Percentiles rank a stretch among this genome's conserved stretches.
These are phyloP conservation scores for Vultur gryphus DNA, from an alignment of 2,797 vertebrate species.

Conservation along the genomic window DNA sequence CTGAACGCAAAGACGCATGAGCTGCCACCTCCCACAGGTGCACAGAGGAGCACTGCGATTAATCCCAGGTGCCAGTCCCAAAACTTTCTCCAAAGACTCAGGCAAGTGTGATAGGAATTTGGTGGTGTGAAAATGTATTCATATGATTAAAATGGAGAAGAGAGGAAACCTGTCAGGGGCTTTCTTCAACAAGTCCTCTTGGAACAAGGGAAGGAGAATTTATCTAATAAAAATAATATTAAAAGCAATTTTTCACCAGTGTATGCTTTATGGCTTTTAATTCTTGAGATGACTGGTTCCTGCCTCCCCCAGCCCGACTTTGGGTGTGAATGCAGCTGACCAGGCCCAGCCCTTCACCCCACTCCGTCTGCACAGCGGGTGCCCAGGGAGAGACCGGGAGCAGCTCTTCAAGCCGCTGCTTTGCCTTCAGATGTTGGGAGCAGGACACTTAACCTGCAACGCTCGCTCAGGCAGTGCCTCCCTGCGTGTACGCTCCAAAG, in stretches of 20 bases:
- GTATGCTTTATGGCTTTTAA: background rate
- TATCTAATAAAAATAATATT: background rate
- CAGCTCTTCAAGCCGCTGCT: background rate
- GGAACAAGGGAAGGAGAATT: background rate
- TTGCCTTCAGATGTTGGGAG: background rate
- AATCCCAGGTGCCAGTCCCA: background rate
- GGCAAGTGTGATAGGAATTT: background rate
- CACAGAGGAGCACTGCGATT: background rate
- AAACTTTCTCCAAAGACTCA: background rate
- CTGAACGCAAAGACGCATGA: background rate
- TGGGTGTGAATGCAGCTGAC: background rate
- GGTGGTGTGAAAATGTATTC: background rate
- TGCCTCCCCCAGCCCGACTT: background rate
- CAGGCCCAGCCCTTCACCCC: background rate
- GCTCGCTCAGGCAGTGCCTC: background rate
- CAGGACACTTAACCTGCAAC: background rate
- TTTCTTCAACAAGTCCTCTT: background rate
- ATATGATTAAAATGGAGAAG: background rate
- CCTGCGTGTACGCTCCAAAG: background rate
- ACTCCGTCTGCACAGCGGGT: fast-evolving
- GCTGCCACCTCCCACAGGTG: background rate
- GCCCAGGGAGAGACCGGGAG: background rate
- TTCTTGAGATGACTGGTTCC: background rate
- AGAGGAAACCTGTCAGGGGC: background rate
- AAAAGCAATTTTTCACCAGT: background rate